These are phyloP conservation scores for Digitonthophagus gazella DNA, from an alignment of 2,888 invertebrate genomes.

Conservation along the genomic window DNA sequence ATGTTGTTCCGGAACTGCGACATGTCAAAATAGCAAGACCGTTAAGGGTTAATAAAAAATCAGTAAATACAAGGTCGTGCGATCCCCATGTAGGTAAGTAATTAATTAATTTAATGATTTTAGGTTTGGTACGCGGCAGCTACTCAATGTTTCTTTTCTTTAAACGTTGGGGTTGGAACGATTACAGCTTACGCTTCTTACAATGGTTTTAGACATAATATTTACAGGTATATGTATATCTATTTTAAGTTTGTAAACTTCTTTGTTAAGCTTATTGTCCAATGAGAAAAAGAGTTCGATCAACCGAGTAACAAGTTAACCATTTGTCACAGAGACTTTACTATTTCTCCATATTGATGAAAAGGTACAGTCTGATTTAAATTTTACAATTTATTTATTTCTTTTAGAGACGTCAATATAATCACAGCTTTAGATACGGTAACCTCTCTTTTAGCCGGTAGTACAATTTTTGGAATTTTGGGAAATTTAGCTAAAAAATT, in stretches of 20 bases:
- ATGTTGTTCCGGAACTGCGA: too few species aligned
- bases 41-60: too few species aligned
- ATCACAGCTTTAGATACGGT: slow-evolving; percentile 80
- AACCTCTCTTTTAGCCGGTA: slow-evolving; percentile 77
- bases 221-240: slow-evolving; percentile 18
- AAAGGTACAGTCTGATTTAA: too few species aligned
- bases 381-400: slow-evolving; percentile 30
- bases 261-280: too few species aligned
- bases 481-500: slow-evolving; percentile 75
- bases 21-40: too few species aligned
- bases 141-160: slow-evolving; percentile 72
- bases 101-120: slow-evolving; percentile 3
- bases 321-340: too few species aligned
- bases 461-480: slow-evolving; percentile 79
- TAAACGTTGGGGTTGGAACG: slow-evolving; percentile 71
- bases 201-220: slow-evolving; percentile 65
- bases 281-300: too few species aligned
- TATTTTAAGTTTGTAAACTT: too few species aligned
- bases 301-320: too few species aligned
- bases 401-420: slow-evolving; percentile 76
- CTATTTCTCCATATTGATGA: background rate
- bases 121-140: slow-evolving; percentile 74
- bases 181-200: slow-evolving; percentile 75
- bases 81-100: too few species aligned
- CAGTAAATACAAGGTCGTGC: too few species aligned